Evolutionary conservation across 2,888 invertebrate species (phyloP).

Genomic region (Nomada fabriciana): DNA sequence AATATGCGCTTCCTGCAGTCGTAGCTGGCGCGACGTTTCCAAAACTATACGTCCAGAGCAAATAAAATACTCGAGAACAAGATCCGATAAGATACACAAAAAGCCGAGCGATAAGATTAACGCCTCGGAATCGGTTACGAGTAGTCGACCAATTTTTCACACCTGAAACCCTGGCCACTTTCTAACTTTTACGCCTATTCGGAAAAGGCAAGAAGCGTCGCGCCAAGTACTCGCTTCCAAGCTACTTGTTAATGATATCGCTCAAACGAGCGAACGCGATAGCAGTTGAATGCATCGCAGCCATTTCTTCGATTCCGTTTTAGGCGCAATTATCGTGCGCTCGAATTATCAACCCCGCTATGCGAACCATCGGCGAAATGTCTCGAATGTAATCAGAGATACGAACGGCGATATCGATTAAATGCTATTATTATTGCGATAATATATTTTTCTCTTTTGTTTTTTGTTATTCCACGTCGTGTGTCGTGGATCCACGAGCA

Average conservation of each 20-base stretch:
- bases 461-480: too few species aligned
- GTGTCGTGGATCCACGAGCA: slow-evolving; percentile 2
- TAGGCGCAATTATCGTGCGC: too few species aligned
- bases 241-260: not conserved
- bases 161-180: slow-evolving; percentile 3
- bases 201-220: not conserved
- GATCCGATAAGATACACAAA: slow-evolving; percentile 76
- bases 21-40: too few species aligned
- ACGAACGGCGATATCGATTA: too few species aligned
- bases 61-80: slow-evolving; percentile 81
- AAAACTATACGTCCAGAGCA: slow-evolving; percentile 54
- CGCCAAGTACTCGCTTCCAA: not conserved
- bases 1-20: not conserved
- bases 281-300: too few species aligned
- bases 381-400: too few species aligned
- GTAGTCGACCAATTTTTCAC: slow-evolving; percentile 71
- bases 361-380: too few species aligned
- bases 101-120: slow-evolving; percentile 80
- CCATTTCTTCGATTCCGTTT: too few species aligned
- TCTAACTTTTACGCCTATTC: not conserved
- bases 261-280: too few species aligned
- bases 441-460: too few species aligned
- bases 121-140: slow-evolving; percentile 56
- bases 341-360: too few species aligned
- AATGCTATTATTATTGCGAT: too few species aligned